Evolutionary conservation across 2,113 vertebrate genomes (phyloP).

Genomic region (Chlorocebus sabaeus): DNA sequence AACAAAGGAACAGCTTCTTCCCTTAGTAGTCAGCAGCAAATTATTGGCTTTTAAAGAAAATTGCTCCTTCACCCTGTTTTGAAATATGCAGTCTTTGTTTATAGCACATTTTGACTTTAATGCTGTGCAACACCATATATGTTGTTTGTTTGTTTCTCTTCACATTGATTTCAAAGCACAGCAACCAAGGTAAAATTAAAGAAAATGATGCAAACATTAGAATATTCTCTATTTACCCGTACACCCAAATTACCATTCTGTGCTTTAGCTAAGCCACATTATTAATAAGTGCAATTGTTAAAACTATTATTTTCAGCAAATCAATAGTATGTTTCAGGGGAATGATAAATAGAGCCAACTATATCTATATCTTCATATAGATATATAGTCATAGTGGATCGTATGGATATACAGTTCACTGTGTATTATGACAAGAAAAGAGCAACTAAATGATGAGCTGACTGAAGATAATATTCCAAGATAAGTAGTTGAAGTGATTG

Average conservation of each 20-base stretch:
- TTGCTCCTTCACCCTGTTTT: constrained; percentile 56
- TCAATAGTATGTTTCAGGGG: not conserved
- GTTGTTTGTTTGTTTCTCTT: constrained; percentile 36
- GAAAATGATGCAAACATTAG: constrained; percentile 15
- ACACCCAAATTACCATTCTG: constrained; percentile 21
- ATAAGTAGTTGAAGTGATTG: not conserved
- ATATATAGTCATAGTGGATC: not conserved
- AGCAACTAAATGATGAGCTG: not conserved
- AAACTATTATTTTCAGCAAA: not conserved
- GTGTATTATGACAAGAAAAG: not conserved
- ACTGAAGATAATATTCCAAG: not conserved
- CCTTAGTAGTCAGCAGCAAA: constrained; percentile 55
- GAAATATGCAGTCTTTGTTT: constrained; percentile 47
- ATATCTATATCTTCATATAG: not conserved
- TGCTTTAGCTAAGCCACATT: not conserved
- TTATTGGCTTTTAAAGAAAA: constrained; percentile 76
- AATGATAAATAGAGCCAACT: not conserved
- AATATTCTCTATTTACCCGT: constrained; percentile 38
- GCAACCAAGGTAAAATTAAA: constrained; percentile 27
- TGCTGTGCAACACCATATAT: not conserved
- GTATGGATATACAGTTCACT: not conserved
- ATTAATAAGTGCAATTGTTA: not conserved
- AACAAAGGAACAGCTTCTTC: constrained; percentile 52
- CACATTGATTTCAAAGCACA: constrained; percentile 44
- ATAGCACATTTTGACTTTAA: constrained; percentile 50